Evolutionary conservation across 2,888 invertebrate genomes (phyloP).

Genomic region (Plebejus argus): DNA sequence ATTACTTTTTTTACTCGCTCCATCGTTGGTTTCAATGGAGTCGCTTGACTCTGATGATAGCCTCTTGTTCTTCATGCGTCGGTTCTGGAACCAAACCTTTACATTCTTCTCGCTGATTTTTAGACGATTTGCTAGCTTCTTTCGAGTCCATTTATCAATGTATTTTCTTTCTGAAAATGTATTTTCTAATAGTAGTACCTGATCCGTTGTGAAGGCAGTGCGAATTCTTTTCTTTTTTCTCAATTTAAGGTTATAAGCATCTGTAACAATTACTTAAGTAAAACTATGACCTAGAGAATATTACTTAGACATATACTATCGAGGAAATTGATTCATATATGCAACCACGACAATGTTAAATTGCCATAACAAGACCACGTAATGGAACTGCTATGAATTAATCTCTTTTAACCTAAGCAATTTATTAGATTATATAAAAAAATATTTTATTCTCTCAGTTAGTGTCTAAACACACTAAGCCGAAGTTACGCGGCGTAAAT

Average conservation of each 20-base stretch:
- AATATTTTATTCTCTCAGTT: too few species aligned
- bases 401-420: too few species aligned
- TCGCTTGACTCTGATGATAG: constrained; percentile 44
- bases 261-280: constrained; percentile 41
- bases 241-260: constrained; percentile 48
- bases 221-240: constrained; percentile 81
- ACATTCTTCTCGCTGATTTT: constrained; percentile 86
- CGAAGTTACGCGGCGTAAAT: too few species aligned
- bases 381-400: too few species aligned
- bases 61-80: constrained; percentile 87
- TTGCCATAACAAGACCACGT: background rate
- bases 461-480: too few species aligned
- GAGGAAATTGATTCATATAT: background rate
- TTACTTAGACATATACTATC: background rate
- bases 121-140: constrained; percentile 82
- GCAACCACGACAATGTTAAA: background rate
- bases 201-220: constrained; percentile 87
- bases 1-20: background rate
- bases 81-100: constrained; percentile 93
- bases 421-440: too few species aligned
- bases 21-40: constrained; percentile 41
- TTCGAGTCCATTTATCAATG: constrained; percentile 83
- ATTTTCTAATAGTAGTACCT: constrained; percentile 84
- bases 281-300: background rate
- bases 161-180: constrained; percentile 77